Percentiles rank a stretch among this genome's conserved stretches.
phyloP scores from a whole-genome alignment of 1,140 invertebrate genomes.

The Andricus grossulariae region DNA sequence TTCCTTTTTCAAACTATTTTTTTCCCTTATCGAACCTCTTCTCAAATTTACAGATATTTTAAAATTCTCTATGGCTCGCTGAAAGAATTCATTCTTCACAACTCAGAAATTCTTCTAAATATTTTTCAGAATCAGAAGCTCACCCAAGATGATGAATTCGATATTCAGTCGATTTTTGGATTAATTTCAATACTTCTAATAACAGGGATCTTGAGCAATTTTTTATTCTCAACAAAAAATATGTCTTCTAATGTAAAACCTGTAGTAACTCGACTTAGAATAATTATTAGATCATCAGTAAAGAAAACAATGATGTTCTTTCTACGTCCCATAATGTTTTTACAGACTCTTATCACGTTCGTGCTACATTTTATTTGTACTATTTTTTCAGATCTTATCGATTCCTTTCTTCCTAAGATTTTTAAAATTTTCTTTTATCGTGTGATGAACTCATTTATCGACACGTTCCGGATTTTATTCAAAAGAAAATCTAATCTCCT shows the following conservation, averaged over 20 bases:
- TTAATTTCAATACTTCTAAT: not conserved
- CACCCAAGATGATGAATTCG: not conserved
- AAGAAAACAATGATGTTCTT: not conserved
- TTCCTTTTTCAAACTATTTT: not conserved
- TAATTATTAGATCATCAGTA: not conserved
- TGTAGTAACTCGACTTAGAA: not conserved
- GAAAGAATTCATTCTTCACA: not conserved
- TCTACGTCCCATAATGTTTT: not conserved
- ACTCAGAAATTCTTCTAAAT: not conserved
- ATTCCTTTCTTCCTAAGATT: not conserved
- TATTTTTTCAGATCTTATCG: not conserved
- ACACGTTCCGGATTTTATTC: not conserved
- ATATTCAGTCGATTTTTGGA: not conserved
- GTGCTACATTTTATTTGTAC: not conserved
- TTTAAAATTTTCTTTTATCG: constrained; percentile 1
- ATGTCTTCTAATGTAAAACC: too few species aligned
- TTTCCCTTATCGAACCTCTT: not conserved
- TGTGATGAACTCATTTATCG: not conserved
- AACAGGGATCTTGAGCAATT: not conserved
- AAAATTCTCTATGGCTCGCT: not conserved
- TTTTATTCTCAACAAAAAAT: not conserved
- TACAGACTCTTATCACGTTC: not conserved
- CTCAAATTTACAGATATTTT: not conserved
- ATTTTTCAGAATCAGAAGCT: not conserved
- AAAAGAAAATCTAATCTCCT: not conserved